Evolutionary conservation across 2,888 invertebrate genomes (phyloP).

Genomic region (Tachina fera): DNA sequence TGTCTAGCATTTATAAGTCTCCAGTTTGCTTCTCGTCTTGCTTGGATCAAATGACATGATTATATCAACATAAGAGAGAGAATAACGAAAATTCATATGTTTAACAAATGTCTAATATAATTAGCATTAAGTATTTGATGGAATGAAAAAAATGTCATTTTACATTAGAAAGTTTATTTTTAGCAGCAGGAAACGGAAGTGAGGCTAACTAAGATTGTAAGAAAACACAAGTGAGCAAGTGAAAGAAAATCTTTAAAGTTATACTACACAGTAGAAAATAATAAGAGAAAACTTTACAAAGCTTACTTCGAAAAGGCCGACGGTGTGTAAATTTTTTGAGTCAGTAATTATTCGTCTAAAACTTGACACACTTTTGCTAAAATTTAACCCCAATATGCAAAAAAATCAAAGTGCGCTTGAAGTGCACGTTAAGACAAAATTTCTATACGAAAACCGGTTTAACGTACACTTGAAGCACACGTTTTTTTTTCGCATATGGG

Average conservation of each 20-base stretch:
- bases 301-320: too few relatives aligned
- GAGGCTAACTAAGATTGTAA: background rate
- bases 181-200: constrained; percentile 23
- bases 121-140: constrained; percentile 33
- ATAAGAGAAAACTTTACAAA: background rate
- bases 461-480: too few relatives aligned
- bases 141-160: background rate
- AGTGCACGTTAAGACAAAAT: too few relatives aligned
- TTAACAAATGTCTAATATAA: constrained; percentile 35
- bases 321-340: too few relatives aligned
- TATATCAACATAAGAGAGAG: constrained; percentile 10
- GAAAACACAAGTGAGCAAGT: too few relatives aligned
- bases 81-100: background rate
- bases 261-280: background rate
- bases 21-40: background rate
- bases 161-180: background rate
- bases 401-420: too few relatives aligned
- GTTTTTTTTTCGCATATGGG: too few relatives aligned
- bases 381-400: too few relatives aligned
- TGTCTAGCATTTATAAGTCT: background rate
- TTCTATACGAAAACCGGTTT: too few relatives aligned
- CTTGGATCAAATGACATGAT: constrained; percentile 35
- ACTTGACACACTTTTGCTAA: too few relatives aligned
- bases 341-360: too few relatives aligned
- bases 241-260: too few relatives aligned